phyloP scores from a whole-genome alignment of 2,888 invertebrate genomes.

The Boloria selene region DNA sequence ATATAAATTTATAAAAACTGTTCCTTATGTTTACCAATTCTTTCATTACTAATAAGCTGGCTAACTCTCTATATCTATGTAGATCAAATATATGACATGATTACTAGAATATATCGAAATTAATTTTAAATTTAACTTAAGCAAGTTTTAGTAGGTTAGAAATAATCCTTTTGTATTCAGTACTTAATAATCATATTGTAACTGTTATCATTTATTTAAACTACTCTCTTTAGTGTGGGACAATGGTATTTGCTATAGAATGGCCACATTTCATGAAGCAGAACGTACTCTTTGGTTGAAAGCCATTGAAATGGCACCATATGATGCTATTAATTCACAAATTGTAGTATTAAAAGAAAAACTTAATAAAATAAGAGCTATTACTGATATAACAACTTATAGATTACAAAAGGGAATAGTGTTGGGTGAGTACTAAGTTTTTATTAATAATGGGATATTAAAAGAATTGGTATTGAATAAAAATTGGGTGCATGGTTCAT shows the following conservation, averaged over 20 bases:
- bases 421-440: constrained; percentile 78
- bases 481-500: too few relatives aligned
- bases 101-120: too few relatives aligned
- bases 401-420: constrained; percentile 86
- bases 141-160: too few relatives aligned
- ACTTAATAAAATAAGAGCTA: constrained; percentile 84
- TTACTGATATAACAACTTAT: constrained; percentile 86
- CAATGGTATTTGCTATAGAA: constrained; percentile 90
- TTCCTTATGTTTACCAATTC: too few relatives aligned
- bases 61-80: too few relatives aligned
- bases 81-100: too few relatives aligned
- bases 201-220: constrained; percentile 19
- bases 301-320: constrained; percentile 91
- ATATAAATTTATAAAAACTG: too few relatives aligned
- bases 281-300: constrained; percentile 94
- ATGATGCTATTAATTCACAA: constrained; percentile 90
- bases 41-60: too few relatives aligned
- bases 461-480: neutral
- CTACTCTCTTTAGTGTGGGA: constrained; percentile 85
- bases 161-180: too few relatives aligned
- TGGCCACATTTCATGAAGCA: constrained; percentile 89
- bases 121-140: too few relatives aligned
- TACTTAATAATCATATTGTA: too few relatives aligned
- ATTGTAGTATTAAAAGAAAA: constrained; percentile 85
- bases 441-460: neutral